Percentiles rank a stretch among this genome's conserved stretches.
Evolutionary conservation across 2,113 vertebrate species (phyloP).

Genomic region (Myanophis thanlyinensis): DNA sequence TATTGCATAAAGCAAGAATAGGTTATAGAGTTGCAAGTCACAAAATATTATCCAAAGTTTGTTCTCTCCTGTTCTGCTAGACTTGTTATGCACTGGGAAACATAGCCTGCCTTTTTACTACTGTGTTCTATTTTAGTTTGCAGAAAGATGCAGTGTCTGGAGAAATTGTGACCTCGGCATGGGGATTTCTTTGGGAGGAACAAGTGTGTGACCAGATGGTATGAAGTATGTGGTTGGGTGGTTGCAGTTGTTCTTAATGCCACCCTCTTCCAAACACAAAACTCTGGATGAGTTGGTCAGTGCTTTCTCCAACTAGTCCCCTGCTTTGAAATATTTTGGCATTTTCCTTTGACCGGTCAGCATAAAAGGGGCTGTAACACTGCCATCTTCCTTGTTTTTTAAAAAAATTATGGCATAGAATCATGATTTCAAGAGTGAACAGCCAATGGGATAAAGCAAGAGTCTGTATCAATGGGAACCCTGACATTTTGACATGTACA

Average conservation of each 20-base stretch:
- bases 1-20: not conserved
- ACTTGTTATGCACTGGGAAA: not conserved
- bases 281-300: not conserved
- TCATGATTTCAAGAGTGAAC: not conserved
- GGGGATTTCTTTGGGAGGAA: slow-evolving; percentile 6
- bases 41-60: not conserved
- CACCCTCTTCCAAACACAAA: not conserved
- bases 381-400: not conserved
- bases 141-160: not conserved
- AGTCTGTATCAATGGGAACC: not conserved
- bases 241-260: not conserved
- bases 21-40: not conserved
- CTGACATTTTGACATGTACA: not conserved
- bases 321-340: not conserved
- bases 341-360: not conserved
- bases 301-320: not conserved
- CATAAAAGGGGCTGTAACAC: not conserved
- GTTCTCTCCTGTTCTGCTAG: not conserved
- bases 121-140: slow-evolving; percentile 4
- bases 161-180: not conserved
- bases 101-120: not conserved
- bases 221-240: not conserved
- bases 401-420: not conserved
- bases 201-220: slow-evolving; percentile 6
- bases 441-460: not conserved